Evolutionary conservation across 2,113 vertebrate species (phyloP), one percentile per base, ranked within the genome.

Genomic region (Engraulis encrasicolus): DNA sequence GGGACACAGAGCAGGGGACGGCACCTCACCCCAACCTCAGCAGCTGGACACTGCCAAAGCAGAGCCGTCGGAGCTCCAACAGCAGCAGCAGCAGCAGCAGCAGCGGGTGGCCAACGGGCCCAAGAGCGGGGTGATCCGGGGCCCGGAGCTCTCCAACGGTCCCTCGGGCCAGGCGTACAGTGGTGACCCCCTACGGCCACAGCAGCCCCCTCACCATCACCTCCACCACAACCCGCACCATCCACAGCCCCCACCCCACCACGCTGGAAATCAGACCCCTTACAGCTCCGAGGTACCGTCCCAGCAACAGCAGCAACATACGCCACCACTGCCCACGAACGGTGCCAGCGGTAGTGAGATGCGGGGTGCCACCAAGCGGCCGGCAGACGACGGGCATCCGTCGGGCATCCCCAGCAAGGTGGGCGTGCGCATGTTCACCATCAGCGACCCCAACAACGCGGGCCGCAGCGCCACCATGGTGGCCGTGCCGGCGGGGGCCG

Each of bases 11-110:
- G 86, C 85, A 50, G n/a, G 81, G 88, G 20, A 87, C 90, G 17
- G 84, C 85, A n/a, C 74, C 78, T 36, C 49, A 85, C 95, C 95
- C 91, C 93, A 93, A 87, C 94, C 95, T 87, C 97, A 97, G 95
- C 97, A 97, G n/a, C n/a, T n/a, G 96, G 97, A 97, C 95, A 96
- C 97, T 97, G 97, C 97, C 97, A 99, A 98, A 99, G 96, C 96
- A 95, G 97, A 97, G 95, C 97, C 96, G 94, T 92, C 94, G 74
- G 97, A 98, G 93, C 97, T 5, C 4, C 40, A 45, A 9, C 40
- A 45, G 93, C 97, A 96, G 92, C n/a, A n/a, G n/a, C n/a, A n/a
- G n/a, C n/a, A n/a, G 93, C 97, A 45, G 40, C 40, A 45, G 40
- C 40, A 45, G 93, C 97, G 97, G 92, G 93, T 97, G 94, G 96